phyloP scores from a whole-genome alignment of 2,113 vertebrate species.

The Rhegmatorhina hoffmannsi region DNA sequence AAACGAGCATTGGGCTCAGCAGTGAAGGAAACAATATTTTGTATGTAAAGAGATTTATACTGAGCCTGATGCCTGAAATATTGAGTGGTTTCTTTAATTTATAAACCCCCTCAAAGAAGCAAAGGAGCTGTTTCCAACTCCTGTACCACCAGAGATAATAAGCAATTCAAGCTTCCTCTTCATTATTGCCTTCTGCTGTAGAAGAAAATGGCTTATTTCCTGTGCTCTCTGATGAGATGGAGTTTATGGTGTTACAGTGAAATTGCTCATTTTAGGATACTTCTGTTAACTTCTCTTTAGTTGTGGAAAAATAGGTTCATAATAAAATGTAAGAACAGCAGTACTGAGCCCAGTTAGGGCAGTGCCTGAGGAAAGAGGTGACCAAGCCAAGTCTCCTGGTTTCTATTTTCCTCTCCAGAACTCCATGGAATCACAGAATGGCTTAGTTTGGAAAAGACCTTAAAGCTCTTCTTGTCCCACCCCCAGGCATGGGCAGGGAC shows the following conservation, averaged over 20 bases:
- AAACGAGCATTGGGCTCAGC: not conserved
- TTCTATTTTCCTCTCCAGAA: not conserved
- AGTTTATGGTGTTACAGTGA: not conserved
- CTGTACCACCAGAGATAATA: not conserved
- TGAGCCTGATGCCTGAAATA: slow-evolving; percentile 17
- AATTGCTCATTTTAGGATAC: not conserved
- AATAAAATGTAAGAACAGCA: not conserved
- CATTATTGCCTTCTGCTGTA: not conserved
- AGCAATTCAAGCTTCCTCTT: not conserved
- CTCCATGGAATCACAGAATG: not conserved
- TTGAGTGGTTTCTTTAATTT: not conserved
- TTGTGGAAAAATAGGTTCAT: not conserved
- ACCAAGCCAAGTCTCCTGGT: not conserved
- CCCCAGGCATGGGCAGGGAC: not conserved
- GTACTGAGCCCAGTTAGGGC: not conserved
- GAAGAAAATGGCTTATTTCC: not conserved
- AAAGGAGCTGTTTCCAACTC: not conserved
- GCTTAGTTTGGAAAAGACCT: not conserved
- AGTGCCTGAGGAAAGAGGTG: not conserved
- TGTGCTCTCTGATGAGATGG: not conserved
- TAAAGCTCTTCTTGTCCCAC: not conserved
- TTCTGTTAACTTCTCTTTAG: not conserved
- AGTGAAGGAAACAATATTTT: slow-evolving; percentile 7
- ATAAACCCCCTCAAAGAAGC: not conserved
- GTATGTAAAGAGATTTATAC: not conserved